phyloP scores from a whole-genome alignment of 2,888 invertebrate species.

The Nomada flava region DNA sequence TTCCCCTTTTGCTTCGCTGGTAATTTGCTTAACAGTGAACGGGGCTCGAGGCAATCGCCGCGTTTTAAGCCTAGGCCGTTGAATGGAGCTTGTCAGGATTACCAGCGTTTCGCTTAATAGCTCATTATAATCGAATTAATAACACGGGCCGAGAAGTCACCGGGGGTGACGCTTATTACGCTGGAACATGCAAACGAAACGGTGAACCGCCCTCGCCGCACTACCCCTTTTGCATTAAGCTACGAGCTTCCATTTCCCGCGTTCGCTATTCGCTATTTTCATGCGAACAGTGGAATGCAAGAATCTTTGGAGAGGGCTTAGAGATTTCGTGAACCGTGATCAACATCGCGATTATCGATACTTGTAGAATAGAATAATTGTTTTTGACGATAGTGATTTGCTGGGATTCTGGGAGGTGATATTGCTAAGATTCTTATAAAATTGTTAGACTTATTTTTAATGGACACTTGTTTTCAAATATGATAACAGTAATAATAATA shows the following conservation, averaged over 20 bases:
- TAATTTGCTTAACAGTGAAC: slow-evolving; percentile 77
- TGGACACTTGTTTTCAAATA: too few relatives aligned
- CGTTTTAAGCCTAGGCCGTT: slow-evolving; percentile 71
- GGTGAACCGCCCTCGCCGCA: slow-evolving; percentile 45
- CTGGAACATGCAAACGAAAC: slow-evolving; percentile 75
- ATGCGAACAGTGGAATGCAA: slow-evolving; percentile 26
- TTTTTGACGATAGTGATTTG: too few relatives aligned
- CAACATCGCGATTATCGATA: slow-evolving; percentile 1
- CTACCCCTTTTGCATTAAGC: slow-evolving; percentile 18
- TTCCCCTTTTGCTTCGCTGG: slow-evolving; percentile 61
- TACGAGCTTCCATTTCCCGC: slow-evolving; percentile 14
- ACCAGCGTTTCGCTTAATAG: slow-evolving; percentile 79
- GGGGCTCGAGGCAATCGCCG: slow-evolving; percentile 68
- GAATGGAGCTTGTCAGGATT: slow-evolving; percentile 78
- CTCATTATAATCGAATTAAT: slow-evolving; percentile 83
- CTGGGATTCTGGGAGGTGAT: too few relatives aligned
- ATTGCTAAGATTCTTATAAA: too few relatives aligned
- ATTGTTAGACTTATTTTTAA: too few relatives aligned
- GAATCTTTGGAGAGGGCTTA: not conserved
- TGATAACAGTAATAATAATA: too few relatives aligned
- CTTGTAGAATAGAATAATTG: too few relatives aligned
- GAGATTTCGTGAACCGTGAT: not conserved
- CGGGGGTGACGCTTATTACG: slow-evolving; percentile 76
- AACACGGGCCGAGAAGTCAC: slow-evolving; percentile 70
- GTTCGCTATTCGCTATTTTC: slow-evolving; percentile 17